Evolutionary conservation across 2,888 invertebrate genomes (phyloP), one percentile per base, ranked within the genome.

Genomic region (Sisyra nigra): DNA sequence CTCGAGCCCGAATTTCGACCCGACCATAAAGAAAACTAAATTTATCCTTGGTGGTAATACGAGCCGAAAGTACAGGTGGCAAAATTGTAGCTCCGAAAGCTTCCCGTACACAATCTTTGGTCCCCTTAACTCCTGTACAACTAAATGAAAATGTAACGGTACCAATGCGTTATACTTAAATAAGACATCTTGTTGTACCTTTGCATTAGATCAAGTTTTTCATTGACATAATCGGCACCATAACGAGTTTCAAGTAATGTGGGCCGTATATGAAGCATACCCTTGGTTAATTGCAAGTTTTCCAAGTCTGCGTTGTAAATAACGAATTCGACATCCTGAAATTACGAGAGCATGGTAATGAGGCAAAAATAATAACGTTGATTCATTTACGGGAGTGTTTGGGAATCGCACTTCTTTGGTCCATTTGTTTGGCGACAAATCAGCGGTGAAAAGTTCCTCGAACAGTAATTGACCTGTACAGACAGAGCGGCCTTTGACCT

Each of bases 251-350:
- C 68, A 34, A 74, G 52, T 0, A 62, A 62, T 0, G 63, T 61
- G 0, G 80, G 80, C 40, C 63, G 71, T 44, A 81, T 70, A 50
- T 58, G 56, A 11, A 81, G 60, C 3, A 57, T 59, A 0, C 76
- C 73, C 40, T 69, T 62, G 2, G 50, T 53, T 1, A 69, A 64
- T 46, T 62, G 64, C 1, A 69, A 62, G 10, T 76, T 67, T 38
- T 69, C 66, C 1, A 65, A 56, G 36, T 69, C 70, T 52, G 74
- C 66, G 41, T 66, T 55, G 50, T 76, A 78, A 11, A 74, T 63
- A 48, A 76, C 75, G 59, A 79, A 80, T 17, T 77, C 74, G 52
- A 66, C 73, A 54, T 75, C 74, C 76, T 77, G 53, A 3, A 10
- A 13, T 39, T 36, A 40, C 40, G n/a, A n/a, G n/a, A n/a, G n/a